Evolutionary conservation across 2,113 vertebrate genomes (phyloP), one percentile per base, ranked within the genome.

Genomic region (Mionectes macconnelli): DNA sequence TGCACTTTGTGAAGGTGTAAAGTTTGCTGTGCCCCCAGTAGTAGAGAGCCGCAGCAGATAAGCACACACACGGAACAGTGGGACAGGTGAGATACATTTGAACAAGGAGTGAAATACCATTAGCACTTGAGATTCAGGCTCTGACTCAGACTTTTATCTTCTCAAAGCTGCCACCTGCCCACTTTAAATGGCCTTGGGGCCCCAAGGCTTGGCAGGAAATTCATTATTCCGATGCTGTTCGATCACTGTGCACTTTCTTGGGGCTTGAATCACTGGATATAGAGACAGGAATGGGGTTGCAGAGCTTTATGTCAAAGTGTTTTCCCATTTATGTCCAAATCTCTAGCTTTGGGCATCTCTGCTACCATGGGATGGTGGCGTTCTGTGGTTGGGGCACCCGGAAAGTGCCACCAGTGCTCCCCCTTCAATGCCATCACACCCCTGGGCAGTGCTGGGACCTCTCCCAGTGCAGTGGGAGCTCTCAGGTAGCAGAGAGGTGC

Each of bases 191-290:
- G 85, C 69, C 76, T 47, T 57, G 44, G 49, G 87, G 53, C 67
- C 84, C 60, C 73, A 44, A 45, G 80, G 57, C 57, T 92, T 90
- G 80, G 66, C 80, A 89, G 73, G 53, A 94, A 78, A 84, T 42
- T 75, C 4, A 39, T 95, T 84, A 39, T 87, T 87, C 94, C 72
- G 45, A 93, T 84, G 45, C 66, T 93, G 12, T 92, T 92, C 84
- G 80, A 92, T 94, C 90, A 94, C 92, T 89, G 92, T 86, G 93
- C 84, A 94, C 93, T 95, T 93, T 80, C 83, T 44, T 50, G 83
- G 77, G 53, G 28, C 62, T 82, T 89, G 90, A 88, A 63, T 93
- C 31, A 3, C 86, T 87, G 79, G 68, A 37, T 64, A 40, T 23
- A 63, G 52, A 89, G 81, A 68, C 56, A 31, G 55, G 40, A 83